phyloP scores from a whole-genome alignment of 2,797 vertebrate species.

The Channa striata region DNA sequence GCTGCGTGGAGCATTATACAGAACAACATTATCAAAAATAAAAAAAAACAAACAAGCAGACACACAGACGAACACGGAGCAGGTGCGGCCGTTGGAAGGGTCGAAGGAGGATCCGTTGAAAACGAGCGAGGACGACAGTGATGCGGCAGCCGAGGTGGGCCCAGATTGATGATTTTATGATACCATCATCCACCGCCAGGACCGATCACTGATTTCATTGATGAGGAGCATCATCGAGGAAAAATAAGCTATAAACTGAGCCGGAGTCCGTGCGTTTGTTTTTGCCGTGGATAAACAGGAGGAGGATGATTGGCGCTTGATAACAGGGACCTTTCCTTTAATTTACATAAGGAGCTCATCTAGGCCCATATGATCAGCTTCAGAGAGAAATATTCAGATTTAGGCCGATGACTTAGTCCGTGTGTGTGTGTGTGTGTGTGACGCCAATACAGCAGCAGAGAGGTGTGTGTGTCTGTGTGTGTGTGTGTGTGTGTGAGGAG shows the following conservation, averaged over 20 bases:
- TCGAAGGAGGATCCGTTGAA: constrained; percentile 41
- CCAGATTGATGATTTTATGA: constrained; percentile 76
- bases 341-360: constrained; percentile 39
- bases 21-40: constrained; percentile 3
- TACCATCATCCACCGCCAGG: constrained; percentile 70
- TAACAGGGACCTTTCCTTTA: constrained; percentile 12
- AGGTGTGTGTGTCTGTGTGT: constrained; percentile 33
- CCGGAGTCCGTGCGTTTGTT: constrained; percentile 27
- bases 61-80: background rate
- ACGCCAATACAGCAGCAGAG: constrained; percentile 81
- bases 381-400: constrained; percentile 72
- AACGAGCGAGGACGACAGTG: constrained; percentile 64
- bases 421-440: constrained; percentile 61
- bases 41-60: background rate
- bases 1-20: constrained; percentile 19
- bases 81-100: constrained; percentile 40
- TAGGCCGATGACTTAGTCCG: constrained; percentile 80
- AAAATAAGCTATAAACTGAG: constrained; percentile 35
- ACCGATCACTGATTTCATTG: constrained; percentile 68
- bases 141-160: constrained; percentile 80
- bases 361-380: constrained; percentile 29
- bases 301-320: constrained; percentile 26
- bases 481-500: constrained; percentile 62
- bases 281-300: constrained; percentile 29
- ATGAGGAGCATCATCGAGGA: constrained; percentile 54